Evolutionary conservation across 2,797 vertebrate genomes (phyloP).

Genomic region (Choloepus didactylus): DNA sequence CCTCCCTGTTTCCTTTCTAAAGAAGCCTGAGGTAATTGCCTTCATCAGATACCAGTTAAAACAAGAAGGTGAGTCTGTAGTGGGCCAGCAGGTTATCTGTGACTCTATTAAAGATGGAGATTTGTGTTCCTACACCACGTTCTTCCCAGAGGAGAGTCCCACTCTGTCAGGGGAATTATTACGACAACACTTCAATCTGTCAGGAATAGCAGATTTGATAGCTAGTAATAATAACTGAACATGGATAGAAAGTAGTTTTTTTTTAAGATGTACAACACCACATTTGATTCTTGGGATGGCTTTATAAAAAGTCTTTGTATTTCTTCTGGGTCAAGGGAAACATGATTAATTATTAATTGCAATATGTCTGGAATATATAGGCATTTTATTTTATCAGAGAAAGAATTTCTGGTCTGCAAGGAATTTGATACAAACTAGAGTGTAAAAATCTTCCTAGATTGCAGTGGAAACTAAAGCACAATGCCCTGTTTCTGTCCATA

Average conservation of each 20-base stretch:
- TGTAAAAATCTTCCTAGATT: neutral
- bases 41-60: constrained; percentile 34
- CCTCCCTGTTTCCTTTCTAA: neutral
- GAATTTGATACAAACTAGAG: constrained; percentile 44
- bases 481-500: neutral
- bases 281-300: neutral
- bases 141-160: constrained; percentile 1
- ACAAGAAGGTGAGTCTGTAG: constrained; percentile 11
- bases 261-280: neutral
- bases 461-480: neutral
- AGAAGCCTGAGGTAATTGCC: neutral
- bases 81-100: neutral
- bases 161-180: neutral
- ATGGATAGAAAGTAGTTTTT: neutral
- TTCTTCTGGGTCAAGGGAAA: constrained; percentile 6
- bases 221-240: neutral
- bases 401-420: neutral
- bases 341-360: constrained; percentile 60
- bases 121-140: neutral
- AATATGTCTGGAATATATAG: neutral
- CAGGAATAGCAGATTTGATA: neutral
- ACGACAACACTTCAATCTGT: neutral
- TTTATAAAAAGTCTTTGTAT: constrained; percentile 40
- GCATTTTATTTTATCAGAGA: constrained; percentile 12
- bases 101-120: neutral